Evolutionary conservation across 2,888 invertebrate species (phyloP).

Genomic region (Geophilus truncorum): DNA sequence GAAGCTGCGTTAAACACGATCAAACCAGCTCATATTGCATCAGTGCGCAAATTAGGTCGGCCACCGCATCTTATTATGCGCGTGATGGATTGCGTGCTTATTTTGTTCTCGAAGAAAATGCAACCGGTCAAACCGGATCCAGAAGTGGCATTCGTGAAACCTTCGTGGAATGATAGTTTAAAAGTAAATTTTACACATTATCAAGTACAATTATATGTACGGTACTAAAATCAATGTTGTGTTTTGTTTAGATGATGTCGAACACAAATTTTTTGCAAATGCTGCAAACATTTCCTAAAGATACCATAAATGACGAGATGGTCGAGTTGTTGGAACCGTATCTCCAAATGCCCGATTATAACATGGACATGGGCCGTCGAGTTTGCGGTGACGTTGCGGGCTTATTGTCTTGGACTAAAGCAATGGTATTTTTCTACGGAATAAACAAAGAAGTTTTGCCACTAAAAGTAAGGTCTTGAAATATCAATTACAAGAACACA

Average conservation of each 20-base stretch:
- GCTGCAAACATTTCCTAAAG: conserved; percentile 91
- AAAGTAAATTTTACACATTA: conserved; percentile 61
- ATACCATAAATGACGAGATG: conserved; percentile 95
- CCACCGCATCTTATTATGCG: conserved; percentile 95
- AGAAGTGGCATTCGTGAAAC: conserved; percentile 78
- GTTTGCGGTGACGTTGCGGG: conserved; percentile 97
- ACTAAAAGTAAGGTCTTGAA: conserved; percentile 57
- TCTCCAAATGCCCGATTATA: conserved; percentile 93
- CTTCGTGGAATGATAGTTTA: conserved; percentile 92
- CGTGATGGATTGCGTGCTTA: conserved; percentile 94
- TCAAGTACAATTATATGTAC: too few species aligned
- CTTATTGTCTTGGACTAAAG: conserved; percentile 90
- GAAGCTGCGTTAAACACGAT: conserved; percentile 93
- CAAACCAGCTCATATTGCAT: conserved; percentile 92
- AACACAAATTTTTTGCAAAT: conserved; percentile 86
- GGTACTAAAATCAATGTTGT: too few species aligned
- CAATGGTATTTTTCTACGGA: conserved; percentile 90
- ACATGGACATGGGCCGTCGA: conserved; percentile 90
- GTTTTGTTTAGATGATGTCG: conserved; percentile 93
- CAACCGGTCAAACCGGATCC: conserved; percentile 76
- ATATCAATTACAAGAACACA: not conserved
- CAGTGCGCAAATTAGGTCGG: conserved; percentile 86
- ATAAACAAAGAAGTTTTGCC: conserved; percentile 96
- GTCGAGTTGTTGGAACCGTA: conserved; percentile 87
- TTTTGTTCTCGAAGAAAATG: conserved; percentile 82